These are phyloP conservation scores for Actinia equina DNA, from an alignment of 64 coral and sea anemone genomes.

Conservation along the genomic window DNA sequence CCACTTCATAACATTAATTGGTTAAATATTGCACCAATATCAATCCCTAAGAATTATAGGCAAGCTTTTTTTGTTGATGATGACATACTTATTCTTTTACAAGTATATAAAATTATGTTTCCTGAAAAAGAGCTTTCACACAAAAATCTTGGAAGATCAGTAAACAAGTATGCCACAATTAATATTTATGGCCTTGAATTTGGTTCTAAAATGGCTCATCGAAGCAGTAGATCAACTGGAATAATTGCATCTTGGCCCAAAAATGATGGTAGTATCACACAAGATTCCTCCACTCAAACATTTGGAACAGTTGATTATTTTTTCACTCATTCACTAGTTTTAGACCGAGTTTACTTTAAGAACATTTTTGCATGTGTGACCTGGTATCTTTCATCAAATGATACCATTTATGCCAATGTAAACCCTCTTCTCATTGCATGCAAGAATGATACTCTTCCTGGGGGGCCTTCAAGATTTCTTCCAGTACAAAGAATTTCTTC, in stretches of 20 bases:
- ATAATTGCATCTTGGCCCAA: slow-evolving; percentile 6
- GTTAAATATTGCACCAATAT: too few species aligned
- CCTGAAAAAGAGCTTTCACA: neutral
- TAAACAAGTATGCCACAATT: slow-evolving; percentile 12
- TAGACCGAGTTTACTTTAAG: neutral
- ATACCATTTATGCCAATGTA: neutral
- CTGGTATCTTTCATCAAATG: neutral
- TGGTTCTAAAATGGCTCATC: slow-evolving; percentile 9
- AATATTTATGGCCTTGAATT: neutral
- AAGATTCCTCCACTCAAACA: neutral
- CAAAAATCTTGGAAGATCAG: neutral
- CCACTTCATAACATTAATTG: too few species aligned
- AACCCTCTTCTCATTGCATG: neutral
- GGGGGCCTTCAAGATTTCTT: slow-evolving; percentile 19
- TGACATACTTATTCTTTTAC: neutral
- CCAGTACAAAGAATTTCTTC: slow-evolving; percentile 4
- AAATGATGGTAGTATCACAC: neutral
- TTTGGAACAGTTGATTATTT: slow-evolving; percentile 35
- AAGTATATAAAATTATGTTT: neutral
- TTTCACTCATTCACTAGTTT: neutral
- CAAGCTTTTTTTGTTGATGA: neutral
- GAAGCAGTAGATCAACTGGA: neutral
- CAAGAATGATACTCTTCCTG: slow-evolving; percentile 8
- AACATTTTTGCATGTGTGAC: slow-evolving; percentile 19
- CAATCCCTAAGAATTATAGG: neutral